A percentile compares a stretch with the other conserved stretches of the same genome.
Evolutionary conservation across 2,888 invertebrate genomes (phyloP).

Genomic region (Drosophila mettleri): DNA sequence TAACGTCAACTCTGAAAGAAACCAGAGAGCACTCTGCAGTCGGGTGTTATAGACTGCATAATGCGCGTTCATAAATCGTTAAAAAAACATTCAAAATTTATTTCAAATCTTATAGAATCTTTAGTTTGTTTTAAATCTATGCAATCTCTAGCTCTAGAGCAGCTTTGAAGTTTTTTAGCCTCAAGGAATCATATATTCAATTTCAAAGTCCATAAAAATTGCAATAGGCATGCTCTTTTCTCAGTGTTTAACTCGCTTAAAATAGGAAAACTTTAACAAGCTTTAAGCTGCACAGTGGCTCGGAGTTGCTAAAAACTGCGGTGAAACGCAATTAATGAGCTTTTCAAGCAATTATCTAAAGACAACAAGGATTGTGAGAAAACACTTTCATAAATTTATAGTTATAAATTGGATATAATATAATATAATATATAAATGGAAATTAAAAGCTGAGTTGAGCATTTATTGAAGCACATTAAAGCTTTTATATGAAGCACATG

Average conservation of each 20-base stretch:
- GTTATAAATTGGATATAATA: too few species aligned
- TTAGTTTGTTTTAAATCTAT: too few species aligned
- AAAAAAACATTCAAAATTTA: neutral
- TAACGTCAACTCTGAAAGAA: constrained; percentile 25
- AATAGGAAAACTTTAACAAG: constrained; percentile 30
- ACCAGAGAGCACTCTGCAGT: neutral
- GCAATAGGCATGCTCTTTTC: neutral
- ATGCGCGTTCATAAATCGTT: neutral
- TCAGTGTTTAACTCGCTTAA: neutral
- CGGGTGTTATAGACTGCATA: neutral
- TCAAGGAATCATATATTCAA: too few species aligned
- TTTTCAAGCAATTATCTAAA: neutral
- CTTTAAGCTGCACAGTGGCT: constrained; percentile 49
- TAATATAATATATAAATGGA: too few species aligned
- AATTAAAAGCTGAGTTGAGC: too few species aligned
- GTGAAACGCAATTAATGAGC: neutral
- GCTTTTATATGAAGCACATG: too few species aligned
- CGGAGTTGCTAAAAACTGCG: neutral
- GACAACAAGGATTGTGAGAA: neutral
- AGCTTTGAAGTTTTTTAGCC: too few species aligned
- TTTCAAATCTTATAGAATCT: too few species aligned
- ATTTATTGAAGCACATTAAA: too few species aligned
- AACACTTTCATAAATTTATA: neutral
- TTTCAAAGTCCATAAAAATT: too few species aligned
- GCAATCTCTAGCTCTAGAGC: too few species aligned